Conservation (phyloP, 2,888 invertebrate genomes). For the Orthosia incerta region DNA sequence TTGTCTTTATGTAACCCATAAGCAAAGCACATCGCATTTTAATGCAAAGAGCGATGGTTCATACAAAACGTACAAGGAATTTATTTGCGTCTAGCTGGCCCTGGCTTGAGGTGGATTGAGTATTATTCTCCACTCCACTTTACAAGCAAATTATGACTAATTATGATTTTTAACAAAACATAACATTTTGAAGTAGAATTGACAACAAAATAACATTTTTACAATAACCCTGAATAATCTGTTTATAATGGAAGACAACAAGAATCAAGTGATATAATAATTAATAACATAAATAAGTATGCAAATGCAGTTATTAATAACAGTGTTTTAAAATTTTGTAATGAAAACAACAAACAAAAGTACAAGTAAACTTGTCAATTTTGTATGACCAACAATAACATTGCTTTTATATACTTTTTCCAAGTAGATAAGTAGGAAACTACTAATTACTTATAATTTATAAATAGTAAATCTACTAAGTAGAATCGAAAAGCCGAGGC, state of each 20-base stretch:
- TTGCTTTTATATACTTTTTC: background rate
- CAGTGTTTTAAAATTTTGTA: background rate
- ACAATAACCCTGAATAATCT: background rate
- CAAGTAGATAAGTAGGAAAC: slow-evolving; percentile 2
- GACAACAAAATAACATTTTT: slow-evolving; percentile 13
- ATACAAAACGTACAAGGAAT: background rate
- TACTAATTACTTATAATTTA: slow-evolving; percentile 39
- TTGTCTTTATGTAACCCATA: background rate
- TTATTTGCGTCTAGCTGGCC: background rate
- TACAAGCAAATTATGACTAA: background rate
- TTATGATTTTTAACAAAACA: slow-evolving; percentile 25
- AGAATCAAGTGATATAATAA: background rate
- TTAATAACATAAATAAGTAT: background rate
- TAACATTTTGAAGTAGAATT: slow-evolving; percentile 9
- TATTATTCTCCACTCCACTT: background rate
- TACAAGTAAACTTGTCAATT: background rate
- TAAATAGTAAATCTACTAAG: slow-evolving; percentile 24
- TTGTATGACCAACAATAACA: background rate
- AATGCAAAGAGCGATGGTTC: too few relatives aligned
- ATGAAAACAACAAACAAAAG: slow-evolving; percentile 25
- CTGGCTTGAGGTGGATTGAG: background rate
- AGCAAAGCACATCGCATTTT: too few relatives aligned
- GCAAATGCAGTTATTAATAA: slow-evolving; percentile 4
- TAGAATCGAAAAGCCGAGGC: slow-evolving; percentile 22
- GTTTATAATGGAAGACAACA: background rate